phyloP scores from a whole-genome alignment of 2,113 vertebrate genomes.

The Daubentonia madagascariensis region DNA sequence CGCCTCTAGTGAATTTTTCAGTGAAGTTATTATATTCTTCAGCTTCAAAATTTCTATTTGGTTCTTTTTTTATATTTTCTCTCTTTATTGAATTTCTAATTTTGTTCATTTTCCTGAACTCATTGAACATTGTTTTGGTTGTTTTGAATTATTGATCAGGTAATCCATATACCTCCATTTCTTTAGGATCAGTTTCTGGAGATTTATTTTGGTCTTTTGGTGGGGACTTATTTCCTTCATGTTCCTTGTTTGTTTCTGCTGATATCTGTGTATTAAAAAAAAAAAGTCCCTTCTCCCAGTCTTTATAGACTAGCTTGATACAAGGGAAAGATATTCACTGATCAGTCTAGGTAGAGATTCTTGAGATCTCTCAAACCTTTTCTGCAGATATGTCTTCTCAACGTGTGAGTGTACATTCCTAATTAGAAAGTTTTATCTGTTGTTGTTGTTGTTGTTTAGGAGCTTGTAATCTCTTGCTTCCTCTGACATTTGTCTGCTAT shows the following conservation, averaged over 20 bases:
- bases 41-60: background rate
- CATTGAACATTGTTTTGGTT: background rate
- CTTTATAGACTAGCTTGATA: background rate
- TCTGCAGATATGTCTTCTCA: background rate
- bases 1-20: background rate
- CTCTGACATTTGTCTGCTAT: background rate
- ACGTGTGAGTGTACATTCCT: background rate
- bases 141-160: background rate
- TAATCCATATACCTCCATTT: background rate
- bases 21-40: background rate
- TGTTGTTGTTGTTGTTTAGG: background rate
- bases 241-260: background rate
- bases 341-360: background rate
- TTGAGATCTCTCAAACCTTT: background rate
- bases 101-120: background rate
- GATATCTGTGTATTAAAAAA: background rate
- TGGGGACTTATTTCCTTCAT: background rate
- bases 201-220: background rate
- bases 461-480: background rate
- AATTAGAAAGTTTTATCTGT: background rate
- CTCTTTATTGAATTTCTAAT: background rate
- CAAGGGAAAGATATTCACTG: background rate
- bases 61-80: background rate
- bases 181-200: background rate
- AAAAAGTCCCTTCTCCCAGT: background rate